A percentile compares a stretch with the other conserved stretches of the same genome.
These are phyloP conservation scores for Pagrus major DNA, from an alignment of 2,113 vertebrate species.

Conservation along the genomic window DNA sequence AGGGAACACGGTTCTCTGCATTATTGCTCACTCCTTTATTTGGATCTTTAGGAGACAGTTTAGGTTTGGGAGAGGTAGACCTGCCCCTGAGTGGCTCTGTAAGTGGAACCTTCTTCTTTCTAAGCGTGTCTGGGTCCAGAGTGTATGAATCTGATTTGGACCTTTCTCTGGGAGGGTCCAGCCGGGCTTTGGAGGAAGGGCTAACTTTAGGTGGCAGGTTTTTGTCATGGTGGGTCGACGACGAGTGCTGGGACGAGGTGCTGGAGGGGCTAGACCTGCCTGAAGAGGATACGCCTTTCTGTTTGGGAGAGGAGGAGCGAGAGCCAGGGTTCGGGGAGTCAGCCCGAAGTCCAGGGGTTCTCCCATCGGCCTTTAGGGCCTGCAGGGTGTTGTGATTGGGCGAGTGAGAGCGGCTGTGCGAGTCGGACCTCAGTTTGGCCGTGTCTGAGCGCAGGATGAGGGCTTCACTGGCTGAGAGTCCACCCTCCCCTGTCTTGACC, in stretches of 20 bases:
- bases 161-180: constrained; percentile 95
- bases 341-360: constrained; percentile 87
- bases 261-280: constrained; percentile 90
- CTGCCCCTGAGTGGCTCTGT: constrained; percentile 94
- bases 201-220: constrained; percentile 90
- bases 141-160: constrained; percentile 99
- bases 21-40: constrained; percentile 83
- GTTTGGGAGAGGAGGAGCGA: constrained; percentile 94
- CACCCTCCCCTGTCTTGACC: constrained; percentile 85
- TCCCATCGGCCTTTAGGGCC: constrained; percentile 93
- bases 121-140: constrained; percentile 94
- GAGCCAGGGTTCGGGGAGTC: constrained; percentile 95
- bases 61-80: constrained; percentile 97
- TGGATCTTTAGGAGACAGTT: constrained; percentile 90
- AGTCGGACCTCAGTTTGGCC: constrained; percentile 95
- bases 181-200: constrained; percentile 90
- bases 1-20: constrained; percentile 92
- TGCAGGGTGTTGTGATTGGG: constrained; percentile 99
- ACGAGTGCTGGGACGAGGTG: constrained; percentile 88
- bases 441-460: constrained; percentile 95
- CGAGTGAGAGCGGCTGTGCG: constrained; percentile 95
- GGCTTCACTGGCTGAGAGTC: constrained; percentile 92
- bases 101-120: constrained; percentile 96
- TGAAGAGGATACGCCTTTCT: constrained; percentile 87
- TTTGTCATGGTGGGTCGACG: constrained; percentile 92